Evolutionary conservation across 2,113 vertebrate genomes (phyloP), one percentile per base, ranked within the genome.

Genomic region (Diadophis punctatus): DNA sequence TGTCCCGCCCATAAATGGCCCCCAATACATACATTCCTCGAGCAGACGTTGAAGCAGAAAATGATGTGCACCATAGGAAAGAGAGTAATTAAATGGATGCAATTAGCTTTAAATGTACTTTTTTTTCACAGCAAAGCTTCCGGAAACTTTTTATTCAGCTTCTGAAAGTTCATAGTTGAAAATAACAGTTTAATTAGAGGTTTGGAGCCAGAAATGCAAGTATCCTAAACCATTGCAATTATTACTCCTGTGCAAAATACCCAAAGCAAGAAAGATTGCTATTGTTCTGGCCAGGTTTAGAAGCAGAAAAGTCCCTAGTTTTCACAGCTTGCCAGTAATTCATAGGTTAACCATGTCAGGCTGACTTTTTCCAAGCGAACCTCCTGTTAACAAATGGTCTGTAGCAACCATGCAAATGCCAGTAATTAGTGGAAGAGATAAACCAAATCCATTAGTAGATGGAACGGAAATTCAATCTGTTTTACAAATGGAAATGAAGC

Each of bases 401-500:
- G 89, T 87, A 93, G 93, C 92, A 94, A 84, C 88, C 90, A 11
- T 53, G 88, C 88, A 96, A 93, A 96, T 93, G 94, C 96, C 93
- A 90, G 94, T 96, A 96, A 96, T 97, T 96, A 96, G 94, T 97
- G 96, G 74, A 88, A 94, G 95, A 96, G 96, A 96, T 92, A 97
- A 97, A 96, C 92, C 93, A 95, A 95, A 96, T 90, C 93, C 92
- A 95, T 94, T 96, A 93, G 93, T 20, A 96, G 93, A 96, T 90
- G 96, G 94, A 96, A 96, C 55, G 95, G 93, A 95, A 96, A 91
- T 92, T 97, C 93, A 96, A 94, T 96, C 93, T 97, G 95, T 96
- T 96, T 97, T 97, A 96, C 93, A 95, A 96, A 97, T 96, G 95
- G 94, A 96, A 96, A 96, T 96, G 93, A 96, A 96, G 94, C 95